Evolutionary conservation across 2,113 vertebrate species (phyloP).

Genomic region (Antechinus flavipes): DNA sequence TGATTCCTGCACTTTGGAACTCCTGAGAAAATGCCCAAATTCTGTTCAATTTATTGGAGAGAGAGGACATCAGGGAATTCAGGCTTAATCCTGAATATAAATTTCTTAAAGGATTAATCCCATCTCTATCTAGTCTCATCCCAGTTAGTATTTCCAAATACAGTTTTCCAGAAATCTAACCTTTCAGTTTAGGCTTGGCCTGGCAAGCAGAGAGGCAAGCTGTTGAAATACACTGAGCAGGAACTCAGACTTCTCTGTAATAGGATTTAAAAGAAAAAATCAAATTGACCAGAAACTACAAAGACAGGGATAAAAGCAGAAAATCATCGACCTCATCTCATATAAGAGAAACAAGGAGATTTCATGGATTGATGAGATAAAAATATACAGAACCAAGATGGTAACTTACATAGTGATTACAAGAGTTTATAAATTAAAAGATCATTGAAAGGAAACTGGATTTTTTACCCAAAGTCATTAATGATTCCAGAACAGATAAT

Average conservation of each 20-base stretch:
- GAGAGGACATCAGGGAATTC: neutral
- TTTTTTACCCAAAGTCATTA: neutral
- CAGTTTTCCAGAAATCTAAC: neutral
- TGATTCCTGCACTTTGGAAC: slow-evolving; percentile 22
- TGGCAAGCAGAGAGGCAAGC: neutral
- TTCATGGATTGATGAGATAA: neutral
- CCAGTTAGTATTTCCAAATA: neutral
- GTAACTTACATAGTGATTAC: neutral
- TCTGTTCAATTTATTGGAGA: neutral
- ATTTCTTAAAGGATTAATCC: neutral
- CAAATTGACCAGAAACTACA: neutral
- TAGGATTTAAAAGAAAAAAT: neutral
- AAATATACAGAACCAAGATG: neutral
- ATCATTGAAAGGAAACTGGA: neutral
- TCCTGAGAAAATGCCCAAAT: neutral
- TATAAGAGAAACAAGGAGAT: neutral
- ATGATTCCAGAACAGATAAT: neutral
- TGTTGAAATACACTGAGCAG: neutral
- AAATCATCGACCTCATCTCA: neutral
- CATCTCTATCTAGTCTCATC: neutral
- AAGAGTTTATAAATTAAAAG: neutral
- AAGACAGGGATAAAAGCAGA: neutral
- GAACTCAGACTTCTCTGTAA: neutral
- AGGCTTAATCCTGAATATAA: neutral
- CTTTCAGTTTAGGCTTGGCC: neutral